A percentile compares a stretch with the other conserved stretches of the same genome.
phyloP scores from a whole-genome alignment of 2,888 invertebrate species.

The Drosophila meridiana region DNA sequence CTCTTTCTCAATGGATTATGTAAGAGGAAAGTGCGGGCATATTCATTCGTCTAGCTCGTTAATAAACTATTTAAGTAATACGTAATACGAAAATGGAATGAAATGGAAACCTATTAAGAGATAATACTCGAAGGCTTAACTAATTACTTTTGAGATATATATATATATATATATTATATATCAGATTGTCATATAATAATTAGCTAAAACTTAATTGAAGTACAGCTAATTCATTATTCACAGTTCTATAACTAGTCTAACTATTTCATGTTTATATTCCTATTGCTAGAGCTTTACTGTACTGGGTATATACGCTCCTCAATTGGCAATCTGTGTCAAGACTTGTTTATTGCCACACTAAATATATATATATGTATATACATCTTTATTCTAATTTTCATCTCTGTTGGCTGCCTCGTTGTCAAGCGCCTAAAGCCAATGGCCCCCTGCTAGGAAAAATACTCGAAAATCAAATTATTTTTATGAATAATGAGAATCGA shows the following conservation, averaged over 20 bases:
- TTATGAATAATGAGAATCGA: not conserved
- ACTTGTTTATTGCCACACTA: slow-evolving; percentile 22
- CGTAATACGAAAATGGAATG: not conserved
- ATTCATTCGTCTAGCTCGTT: not conserved
- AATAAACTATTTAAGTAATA: not conserved
- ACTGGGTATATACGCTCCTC: not conserved
- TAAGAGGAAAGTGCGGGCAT: not conserved
- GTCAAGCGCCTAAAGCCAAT: slow-evolving; percentile 27
- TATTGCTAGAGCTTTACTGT: not conserved
- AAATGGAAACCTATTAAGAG: not conserved
- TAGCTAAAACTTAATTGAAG: not conserved
- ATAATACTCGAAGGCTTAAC: not conserved
- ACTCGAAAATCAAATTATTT: not conserved
- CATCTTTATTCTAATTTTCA: slow-evolving; percentile 31
- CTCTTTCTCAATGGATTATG: slow-evolving; percentile 4
- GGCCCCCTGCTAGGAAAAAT: slow-evolving; percentile 23
- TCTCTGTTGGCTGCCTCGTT: slow-evolving; percentile 15
- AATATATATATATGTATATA: slow-evolving; percentile 16
- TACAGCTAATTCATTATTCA: not conserved
- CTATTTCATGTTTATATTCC: not conserved
- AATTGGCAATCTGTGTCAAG: slow-evolving; percentile 19
- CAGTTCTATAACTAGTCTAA: too few species aligned
- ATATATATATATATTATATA: not conserved
- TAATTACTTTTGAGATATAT: not conserved
- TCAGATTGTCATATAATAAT: not conserved